Base-by-base conservation (phyloP, 2,888 invertebrate genomes). In the Meteorus colon region DNA sequence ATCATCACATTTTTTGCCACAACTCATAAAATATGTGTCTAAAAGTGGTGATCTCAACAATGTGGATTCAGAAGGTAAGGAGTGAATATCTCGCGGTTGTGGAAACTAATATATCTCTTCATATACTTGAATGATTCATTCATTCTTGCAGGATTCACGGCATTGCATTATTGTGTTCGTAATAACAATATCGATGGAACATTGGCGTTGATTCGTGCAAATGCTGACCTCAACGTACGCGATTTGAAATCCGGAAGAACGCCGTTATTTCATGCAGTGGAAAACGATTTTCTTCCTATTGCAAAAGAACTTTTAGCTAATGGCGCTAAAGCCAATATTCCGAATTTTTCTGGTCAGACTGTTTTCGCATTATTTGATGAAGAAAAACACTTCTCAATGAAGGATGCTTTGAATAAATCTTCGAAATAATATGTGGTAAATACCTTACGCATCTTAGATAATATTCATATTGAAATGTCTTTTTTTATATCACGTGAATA, bases 241-340 rank as follows among this genome's bases (percentile, higher is more conserved):
- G 89, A 89, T 60, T 79, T 78, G 24, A 86, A 83, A 77, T 87
- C 88, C 0, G 89, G 89, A 19, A 82, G 85, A 77, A 88, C 89
- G 0, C 74, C 89, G 6, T 77, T 89, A 4, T 89, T 89, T 79
- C 85, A 86, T 67, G 87, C 89, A 2, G 37, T 89, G 1, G 88
- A 89, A 74, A 84, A 85, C 67, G 71, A 80, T 14, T 76, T 83
- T 12, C 66, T 79, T 16, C 51, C 76, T 0, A 31, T 86, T 1
- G 84, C 83, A 0, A 79, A 80, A 37, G 59, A 78, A 19, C 75
- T 89, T 4, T 19, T 88, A 41, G 77, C 80, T 2, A 76, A 78
- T 4, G 84, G 85, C 4, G 89, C 88, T 0, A 76, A 79, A 24
- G 75, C 84, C 3, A 81, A 75, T 63, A 78, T 87, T n/a, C 75